These are phyloP conservation scores for Steatocranus sp. DNA, from an alignment of 2,797 vertebrate species.

Conservation along the genomic window DNA sequence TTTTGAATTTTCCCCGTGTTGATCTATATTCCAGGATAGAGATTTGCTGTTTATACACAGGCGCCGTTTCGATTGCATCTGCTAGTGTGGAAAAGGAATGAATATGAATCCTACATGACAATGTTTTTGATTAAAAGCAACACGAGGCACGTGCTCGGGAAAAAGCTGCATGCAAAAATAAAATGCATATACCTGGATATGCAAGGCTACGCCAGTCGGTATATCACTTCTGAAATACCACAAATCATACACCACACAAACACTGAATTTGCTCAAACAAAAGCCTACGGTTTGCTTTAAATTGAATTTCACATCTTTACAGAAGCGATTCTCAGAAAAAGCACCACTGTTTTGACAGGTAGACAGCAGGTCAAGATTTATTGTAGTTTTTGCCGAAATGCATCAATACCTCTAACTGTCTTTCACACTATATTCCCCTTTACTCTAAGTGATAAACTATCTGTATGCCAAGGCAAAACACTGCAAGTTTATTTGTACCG, in stretches of 20 bases:
- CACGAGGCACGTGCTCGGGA: background rate
- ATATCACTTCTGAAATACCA: background rate
- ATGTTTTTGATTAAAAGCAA: slow-evolving; percentile 53
- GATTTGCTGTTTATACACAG: slow-evolving; percentile 57
- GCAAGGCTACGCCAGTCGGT: background rate
- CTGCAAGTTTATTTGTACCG: background rate
- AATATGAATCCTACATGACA: slow-evolving; percentile 47
- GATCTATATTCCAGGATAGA: slow-evolving; percentile 51
- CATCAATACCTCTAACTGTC: slow-evolving; percentile 7
- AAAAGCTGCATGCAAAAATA: background rate
- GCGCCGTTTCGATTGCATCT: slow-evolving; percentile 29
- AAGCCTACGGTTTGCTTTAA: background rate
- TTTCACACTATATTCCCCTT: background rate
- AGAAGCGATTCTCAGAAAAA: background rate
- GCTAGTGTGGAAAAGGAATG: background rate
- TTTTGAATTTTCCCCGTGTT: slow-evolving; percentile 25
- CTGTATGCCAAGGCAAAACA: background rate
- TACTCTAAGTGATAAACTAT: slow-evolving; percentile 1
- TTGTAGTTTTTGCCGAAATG: background rate
- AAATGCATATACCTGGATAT: background rate
- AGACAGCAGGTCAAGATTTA: slow-evolving; percentile 27
- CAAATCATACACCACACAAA: background rate
- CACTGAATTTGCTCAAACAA: background rate
- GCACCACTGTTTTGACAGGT: slow-evolving; percentile 5
- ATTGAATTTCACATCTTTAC: background rate